These are phyloP conservation scores for Scrobipalpa costella DNA, from an alignment of 2,888 invertebrate genomes.

Conservation along the genomic window DNA sequence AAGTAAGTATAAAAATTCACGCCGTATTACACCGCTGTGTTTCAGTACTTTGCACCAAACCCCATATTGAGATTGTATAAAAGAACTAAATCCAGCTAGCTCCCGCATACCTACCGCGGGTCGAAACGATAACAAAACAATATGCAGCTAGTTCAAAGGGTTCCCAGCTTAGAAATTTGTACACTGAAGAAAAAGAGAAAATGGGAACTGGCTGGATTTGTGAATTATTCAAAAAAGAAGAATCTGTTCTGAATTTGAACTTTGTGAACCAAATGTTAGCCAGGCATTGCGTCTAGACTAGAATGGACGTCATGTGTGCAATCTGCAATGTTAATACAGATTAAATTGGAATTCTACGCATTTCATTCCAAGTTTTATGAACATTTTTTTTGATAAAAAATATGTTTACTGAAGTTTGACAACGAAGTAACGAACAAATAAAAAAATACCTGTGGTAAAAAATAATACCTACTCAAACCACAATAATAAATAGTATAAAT, in stretches of 20 bases:
- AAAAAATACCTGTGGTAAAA: too few species aligned
- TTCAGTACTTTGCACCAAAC: constrained; percentile 19
- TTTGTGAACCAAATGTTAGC: neutral
- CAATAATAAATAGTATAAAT: too few species aligned
- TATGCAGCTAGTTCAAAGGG: constrained; percentile 34
- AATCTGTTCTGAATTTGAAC: neutral
- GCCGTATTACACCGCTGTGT: neutral
- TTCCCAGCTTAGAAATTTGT: constrained; percentile 3
- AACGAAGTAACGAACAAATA: too few species aligned
- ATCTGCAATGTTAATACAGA: neutral
- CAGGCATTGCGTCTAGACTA: neutral
- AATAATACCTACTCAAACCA: too few species aligned
- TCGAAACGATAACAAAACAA: constrained; percentile 33
- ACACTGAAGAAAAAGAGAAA: neutral
- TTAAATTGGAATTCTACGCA: neutral
- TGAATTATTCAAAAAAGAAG: neutral
- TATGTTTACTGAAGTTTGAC: too few species aligned
- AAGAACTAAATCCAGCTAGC: constrained; percentile 31
- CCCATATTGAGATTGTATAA: neutral
- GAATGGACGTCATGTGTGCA: neutral
- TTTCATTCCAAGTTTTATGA: neutral
- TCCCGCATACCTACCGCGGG: constrained; percentile 29
- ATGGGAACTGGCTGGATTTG: neutral
- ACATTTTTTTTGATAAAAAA: too few species aligned
- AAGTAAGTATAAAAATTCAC: too few species aligned